Base-by-base conservation (phyloP, 2,113 vertebrate genomes). In the Antennarius striatus region DNA sequence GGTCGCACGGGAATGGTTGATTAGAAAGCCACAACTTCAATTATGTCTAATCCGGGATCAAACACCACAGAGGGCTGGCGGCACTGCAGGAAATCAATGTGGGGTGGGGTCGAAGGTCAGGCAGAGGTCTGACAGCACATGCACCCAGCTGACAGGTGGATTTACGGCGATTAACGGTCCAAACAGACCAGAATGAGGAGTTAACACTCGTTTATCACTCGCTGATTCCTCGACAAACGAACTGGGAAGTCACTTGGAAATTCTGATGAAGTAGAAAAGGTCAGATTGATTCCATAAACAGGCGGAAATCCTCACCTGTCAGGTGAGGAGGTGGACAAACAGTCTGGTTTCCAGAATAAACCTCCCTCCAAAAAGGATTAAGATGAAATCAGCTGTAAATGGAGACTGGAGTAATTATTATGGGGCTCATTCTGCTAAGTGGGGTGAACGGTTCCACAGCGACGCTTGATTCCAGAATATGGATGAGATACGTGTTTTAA, bases 341-440 rank as follows among this genome's bases (percentile, higher is more conserved):
- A 7, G 32, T 36, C 32, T 36, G 32, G 4, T 36, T 36, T 36
- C 32, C 32, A 36, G 42, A 45, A 77, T 74, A 54, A 71, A 74
- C 64, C 66, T 51, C 15, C 10, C 42, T 60, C 47, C 22, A 28
- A n/a, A 43, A 65, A 63, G 60, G 68, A 63, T 67, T 43, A 58
- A 39, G 63, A 49, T 55, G 56, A 69, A 65, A 78, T 63, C 58
- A 63, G 14, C 50, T 55, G 71, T 52, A 52, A 67, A 73, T 50
- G 46, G 48, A 10, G 73, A 71, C 15, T 11, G 5, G 40, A 71
- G 74, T 72, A 68, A 73, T 73, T 66, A 43, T 67, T 62, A 42
- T 22, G 32, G 7, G 49, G 54, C 57, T 69, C 53, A 54, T 66
- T 57, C 46, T 65, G 56, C 54, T 75, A 75, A 72, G 67, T 80